Percentiles rank a stretch among this genome's conserved stretches.
These are phyloP conservation scores for Neodiprion lecontei DNA, from an alignment of 1,140 invertebrate genomes.

Conservation along the genomic window DNA sequence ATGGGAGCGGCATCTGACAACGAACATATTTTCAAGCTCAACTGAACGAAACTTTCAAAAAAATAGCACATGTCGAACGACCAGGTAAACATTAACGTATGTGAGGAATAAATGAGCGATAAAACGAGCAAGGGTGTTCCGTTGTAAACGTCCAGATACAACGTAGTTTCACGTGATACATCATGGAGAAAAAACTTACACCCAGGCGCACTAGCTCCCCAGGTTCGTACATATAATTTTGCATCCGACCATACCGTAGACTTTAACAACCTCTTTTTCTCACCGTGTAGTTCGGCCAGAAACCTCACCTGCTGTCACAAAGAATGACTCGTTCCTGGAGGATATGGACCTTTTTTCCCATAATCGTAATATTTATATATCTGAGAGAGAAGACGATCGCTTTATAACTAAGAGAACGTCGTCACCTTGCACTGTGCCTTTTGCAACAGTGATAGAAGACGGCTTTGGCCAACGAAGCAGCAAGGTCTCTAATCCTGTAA, in stretches of 20 bases:
- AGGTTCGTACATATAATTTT: neutral
- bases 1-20: no score
- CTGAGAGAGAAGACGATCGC: neutral
- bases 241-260: neutral
- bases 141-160: no score
- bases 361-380: neutral
- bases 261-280: neutral
- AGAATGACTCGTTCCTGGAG: neutral
- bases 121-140: no score
- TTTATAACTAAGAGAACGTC: neutral
- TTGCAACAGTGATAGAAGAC: neutral
- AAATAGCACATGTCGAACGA: no score
- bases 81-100: no score
- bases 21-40: no score
- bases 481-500: conserved; percentile 24
- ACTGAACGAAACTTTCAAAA: no score
- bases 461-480: conserved; percentile 2
- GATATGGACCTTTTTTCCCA: neutral
- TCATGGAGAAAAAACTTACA: conserved; percentile 30
- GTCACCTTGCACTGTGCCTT: neutral
- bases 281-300: neutral
- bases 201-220: conserved; percentile 30
- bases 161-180: neutral
- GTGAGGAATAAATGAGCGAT: no score
- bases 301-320: neutral